phyloP scores from a whole-genome alignment of 2,888 invertebrate genomes.

The Meliscaeva auricollis region DNA sequence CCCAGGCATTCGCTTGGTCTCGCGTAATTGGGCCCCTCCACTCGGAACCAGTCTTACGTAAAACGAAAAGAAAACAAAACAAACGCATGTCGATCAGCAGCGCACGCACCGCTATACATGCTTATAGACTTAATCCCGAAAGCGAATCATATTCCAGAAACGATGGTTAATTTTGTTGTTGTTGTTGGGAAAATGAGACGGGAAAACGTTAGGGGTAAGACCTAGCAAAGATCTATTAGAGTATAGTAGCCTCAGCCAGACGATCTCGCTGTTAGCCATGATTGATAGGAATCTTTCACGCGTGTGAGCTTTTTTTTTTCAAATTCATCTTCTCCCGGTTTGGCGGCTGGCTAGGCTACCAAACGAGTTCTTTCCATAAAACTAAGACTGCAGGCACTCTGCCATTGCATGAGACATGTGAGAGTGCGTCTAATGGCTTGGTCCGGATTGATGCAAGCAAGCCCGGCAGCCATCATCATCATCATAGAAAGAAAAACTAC shows the following conservation, averaged over 20 bases:
- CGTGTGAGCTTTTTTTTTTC: constrained; percentile 63
- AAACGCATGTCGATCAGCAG: constrained; percentile 67
- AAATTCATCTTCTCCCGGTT: constrained; percentile 3
- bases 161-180: neutral
- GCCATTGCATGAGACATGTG: constrained; percentile 63
- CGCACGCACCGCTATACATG: constrained; percentile 35
- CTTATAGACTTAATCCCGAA: constrained; percentile 59
- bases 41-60: constrained; percentile 73
- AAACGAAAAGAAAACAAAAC: constrained; percentile 64
- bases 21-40: constrained; percentile 64
- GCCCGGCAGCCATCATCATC: constrained; percentile 63
- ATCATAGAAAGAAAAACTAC: constrained; percentile 50
- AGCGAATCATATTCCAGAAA: constrained; percentile 67
- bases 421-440: constrained; percentile 67
- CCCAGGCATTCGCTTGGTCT: constrained; percentile 48
- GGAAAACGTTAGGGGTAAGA: neutral
- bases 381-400: constrained; percentile 8
- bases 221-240: constrained; percentile 61
- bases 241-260: constrained; percentile 52
- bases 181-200: neutral
- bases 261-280: constrained; percentile 66
- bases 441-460: constrained; percentile 37
- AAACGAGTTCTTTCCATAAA: constrained; percentile 41
- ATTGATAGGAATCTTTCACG: constrained; percentile 76
- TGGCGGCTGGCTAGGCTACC: constrained; percentile 33